Conservation (phyloP, 2,113 vertebrate genomes). For the Hyla sarda region DNA sequence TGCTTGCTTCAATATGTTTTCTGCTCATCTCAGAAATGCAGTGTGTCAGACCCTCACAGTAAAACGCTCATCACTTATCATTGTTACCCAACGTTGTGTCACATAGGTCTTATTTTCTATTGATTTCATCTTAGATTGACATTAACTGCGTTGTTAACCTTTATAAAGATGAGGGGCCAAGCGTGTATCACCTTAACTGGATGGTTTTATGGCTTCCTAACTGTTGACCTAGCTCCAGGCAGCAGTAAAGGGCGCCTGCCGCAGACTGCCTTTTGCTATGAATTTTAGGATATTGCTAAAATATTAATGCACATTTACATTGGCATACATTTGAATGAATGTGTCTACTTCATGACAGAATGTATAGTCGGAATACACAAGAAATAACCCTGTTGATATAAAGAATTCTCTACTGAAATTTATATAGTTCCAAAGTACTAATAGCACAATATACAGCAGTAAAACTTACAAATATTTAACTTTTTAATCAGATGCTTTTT, state of each 20-base stretch:
- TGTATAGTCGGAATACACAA: not conserved
- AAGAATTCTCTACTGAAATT: not conserved
- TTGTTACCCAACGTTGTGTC: constrained; percentile 52
- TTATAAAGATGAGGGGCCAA: constrained; percentile 48
- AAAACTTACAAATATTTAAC: no score
- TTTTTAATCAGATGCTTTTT: no score
- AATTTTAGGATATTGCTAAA: not conserved
- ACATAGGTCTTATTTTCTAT: constrained; percentile 56
- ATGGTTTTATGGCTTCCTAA: constrained; percentile 53
- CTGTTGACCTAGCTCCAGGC: constrained; percentile 45
- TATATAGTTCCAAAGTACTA: no score
- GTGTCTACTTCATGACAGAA: not conserved
- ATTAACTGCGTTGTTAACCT: constrained; percentile 58
- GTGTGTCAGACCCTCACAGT: constrained; percentile 30
- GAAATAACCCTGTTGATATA: not conserved
- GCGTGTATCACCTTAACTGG: constrained; percentile 52
- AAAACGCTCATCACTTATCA: constrained; percentile 53
- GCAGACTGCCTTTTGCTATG: not conserved
- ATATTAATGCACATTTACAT: not conserved
- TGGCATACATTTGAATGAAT: not conserved
- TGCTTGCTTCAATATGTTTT: constrained; percentile 46
- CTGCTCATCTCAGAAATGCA: constrained; percentile 19
- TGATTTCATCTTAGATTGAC: constrained; percentile 58
- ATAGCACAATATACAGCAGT: no score
- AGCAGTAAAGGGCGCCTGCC: not conserved